phyloP scores from a whole-genome alignment of 2,888 invertebrate genomes.

The Leptinotarsa peninsularis region DNA sequence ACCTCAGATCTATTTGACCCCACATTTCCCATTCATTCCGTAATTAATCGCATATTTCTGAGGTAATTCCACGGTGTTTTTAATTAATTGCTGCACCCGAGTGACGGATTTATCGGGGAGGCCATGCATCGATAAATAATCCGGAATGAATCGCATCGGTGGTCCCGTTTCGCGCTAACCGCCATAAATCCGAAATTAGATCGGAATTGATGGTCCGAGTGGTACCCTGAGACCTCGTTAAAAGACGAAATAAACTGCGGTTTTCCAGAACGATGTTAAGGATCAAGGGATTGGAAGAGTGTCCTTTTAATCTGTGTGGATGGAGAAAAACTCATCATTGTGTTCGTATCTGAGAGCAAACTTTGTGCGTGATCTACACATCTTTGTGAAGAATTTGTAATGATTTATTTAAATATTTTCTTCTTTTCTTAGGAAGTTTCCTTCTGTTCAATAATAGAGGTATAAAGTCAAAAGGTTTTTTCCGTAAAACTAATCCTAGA shows the following conservation, averaged over 20 bases:
- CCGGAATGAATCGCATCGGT: constrained; percentile 4
- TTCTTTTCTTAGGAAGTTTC: too few species aligned
- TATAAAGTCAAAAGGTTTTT: too few species aligned
- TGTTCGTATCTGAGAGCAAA: too few species aligned
- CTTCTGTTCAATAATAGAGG: too few species aligned
- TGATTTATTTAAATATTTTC: too few species aligned
- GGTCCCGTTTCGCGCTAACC: constrained; percentile 13
- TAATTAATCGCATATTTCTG: neutral
- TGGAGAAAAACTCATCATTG: too few species aligned
- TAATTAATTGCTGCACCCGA: constrained; percentile 6
- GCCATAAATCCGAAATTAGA: constrained; percentile 20
- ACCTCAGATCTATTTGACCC: neutral
- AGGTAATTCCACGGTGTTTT: neutral
- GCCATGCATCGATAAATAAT: constrained; percentile 19
- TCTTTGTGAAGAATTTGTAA: too few species aligned
- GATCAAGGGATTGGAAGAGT: too few species aligned
- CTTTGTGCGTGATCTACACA: too few species aligned
- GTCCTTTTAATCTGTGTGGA: too few species aligned
- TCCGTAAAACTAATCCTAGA: too few species aligned
- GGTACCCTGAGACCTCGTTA: constrained; percentile 5
- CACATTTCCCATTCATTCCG: neutral
- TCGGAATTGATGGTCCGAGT: constrained; percentile 5
- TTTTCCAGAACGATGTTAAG: neutral
- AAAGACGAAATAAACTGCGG: neutral
- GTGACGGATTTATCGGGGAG: constrained; percentile 7